Percentiles rank a stretch among this genome's conserved stretches.
Evolutionary conservation across 2,888 invertebrate species (phyloP).

Genomic region (Zootermopsis nevadensis): DNA sequence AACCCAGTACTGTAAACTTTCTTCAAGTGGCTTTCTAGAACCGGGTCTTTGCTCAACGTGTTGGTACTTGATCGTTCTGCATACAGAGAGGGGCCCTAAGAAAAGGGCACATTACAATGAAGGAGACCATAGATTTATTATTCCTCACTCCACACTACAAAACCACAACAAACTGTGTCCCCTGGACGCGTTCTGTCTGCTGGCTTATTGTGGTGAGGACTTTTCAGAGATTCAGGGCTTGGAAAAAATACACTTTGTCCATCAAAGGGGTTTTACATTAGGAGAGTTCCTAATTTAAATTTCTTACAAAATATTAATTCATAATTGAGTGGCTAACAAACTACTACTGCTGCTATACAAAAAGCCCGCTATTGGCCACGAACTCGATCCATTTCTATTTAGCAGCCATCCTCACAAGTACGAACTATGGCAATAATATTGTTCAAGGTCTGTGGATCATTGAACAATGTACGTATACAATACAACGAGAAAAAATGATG

Average conservation of each 20-base stretch:
- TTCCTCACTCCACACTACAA: slow-evolving; percentile 14
- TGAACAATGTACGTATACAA: too few relatives aligned
- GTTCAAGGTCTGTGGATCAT: too few relatives aligned
- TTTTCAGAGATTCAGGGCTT: slow-evolving; percentile 1
- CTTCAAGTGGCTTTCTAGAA: not conserved
- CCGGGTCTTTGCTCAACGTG: not conserved
- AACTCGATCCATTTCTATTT: too few relatives aligned
- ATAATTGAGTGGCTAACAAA: too few relatives aligned
- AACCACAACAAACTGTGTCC: slow-evolving; percentile 15
- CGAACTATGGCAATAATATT: too few relatives aligned
- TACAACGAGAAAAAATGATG: too few relatives aligned
- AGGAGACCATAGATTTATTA: not conserved
- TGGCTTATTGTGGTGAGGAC: not conserved
- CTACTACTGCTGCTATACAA: too few relatives aligned
- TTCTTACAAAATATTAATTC: too few relatives aligned
- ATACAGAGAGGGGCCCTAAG: slow-evolving; percentile 6
- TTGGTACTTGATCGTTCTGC: slow-evolving; percentile 1
- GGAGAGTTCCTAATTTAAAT: too few relatives aligned
- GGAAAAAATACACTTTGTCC: not conserved
- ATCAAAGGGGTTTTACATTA: too few relatives aligned
- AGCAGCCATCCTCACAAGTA: too few relatives aligned
- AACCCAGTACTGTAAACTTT: not conserved
- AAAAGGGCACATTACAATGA: slow-evolving; percentile 1
- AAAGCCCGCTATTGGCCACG: too few relatives aligned
- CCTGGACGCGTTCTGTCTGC: not conserved